Conservation (phyloP, 1,140 invertebrate genomes). For the Phocides pigmalion region DNA sequence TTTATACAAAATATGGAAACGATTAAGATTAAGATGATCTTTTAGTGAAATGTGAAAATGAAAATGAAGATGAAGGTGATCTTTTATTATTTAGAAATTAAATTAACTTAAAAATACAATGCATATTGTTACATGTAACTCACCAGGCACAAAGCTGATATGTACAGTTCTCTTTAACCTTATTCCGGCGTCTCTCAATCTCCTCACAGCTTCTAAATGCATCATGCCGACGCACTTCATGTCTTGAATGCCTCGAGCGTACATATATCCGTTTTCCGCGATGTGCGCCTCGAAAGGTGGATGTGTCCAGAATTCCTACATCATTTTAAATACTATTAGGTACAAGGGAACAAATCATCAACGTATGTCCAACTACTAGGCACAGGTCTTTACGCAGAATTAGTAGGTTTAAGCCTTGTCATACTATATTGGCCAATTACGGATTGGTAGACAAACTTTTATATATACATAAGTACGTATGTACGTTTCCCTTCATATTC, state of each 20-base stretch:
- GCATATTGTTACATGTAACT: conserved; percentile 22
- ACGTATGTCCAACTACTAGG: not conserved
- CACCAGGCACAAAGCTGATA: conserved; percentile 92
- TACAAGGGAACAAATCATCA: not conserved
- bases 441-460: no score
- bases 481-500: no score
- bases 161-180: conserved; percentile 87
- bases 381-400: not conserved
- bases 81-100: no score
- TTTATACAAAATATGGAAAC: no score
- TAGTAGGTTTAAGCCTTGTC: no score
- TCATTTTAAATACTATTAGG: not conserved
- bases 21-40: no score
- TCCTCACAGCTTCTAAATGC: conserved; percentile 90
- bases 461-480: no score
- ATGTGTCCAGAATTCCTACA: conserved; percentile 88
- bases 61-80: no score
- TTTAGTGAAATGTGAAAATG: no score
- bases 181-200: conserved; percentile 85
- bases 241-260: conserved; percentile 91
- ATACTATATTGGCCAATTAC: no score
- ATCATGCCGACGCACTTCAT: conserved; percentile 92
- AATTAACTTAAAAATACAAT: no score
- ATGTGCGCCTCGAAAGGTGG: conserved; percentile 90
- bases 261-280: conserved; percentile 90